A percentile compares a stretch with the other conserved stretches of the same genome.
These are phyloP conservation scores for Strigamia transsilvanica DNA, from an alignment of 2,888 invertebrate species.

Conservation along the genomic window DNA sequence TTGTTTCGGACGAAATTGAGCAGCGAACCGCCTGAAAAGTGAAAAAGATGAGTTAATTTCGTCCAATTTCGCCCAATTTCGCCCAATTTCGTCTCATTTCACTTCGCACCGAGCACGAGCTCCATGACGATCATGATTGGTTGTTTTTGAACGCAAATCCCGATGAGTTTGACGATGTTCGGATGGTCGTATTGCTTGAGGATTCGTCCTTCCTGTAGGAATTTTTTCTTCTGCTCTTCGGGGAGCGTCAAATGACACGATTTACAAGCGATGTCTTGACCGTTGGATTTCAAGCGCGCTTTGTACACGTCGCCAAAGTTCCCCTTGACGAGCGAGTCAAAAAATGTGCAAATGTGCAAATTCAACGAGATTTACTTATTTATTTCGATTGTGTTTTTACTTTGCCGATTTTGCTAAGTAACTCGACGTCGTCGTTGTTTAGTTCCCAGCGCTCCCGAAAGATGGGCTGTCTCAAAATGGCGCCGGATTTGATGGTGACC, in stretches of 20 bases:
- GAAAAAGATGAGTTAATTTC: background rate
- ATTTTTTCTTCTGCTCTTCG: slow-evolving; percentile 91
- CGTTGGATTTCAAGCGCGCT: slow-evolving; percentile 79
- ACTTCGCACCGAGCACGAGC: slow-evolving; percentile 79
- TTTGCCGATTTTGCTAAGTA: slow-evolving; percentile 91
- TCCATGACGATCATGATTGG: slow-evolving; percentile 99
- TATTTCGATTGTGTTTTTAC: too few relatives aligned
- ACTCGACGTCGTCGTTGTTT: slow-evolving; percentile 91
- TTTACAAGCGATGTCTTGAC: slow-evolving; percentile 92
- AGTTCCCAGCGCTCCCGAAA: slow-evolving; percentile 93
- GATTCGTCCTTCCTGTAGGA: slow-evolving; percentile 93
- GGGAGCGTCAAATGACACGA: slow-evolving; percentile 93
- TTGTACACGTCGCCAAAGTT: slow-evolving; percentile 98
- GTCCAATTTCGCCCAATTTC: background rate
- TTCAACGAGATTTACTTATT: background rate
- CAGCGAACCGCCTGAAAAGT: slow-evolving; percentile 80
- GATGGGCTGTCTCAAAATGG: slow-evolving; percentile 84
- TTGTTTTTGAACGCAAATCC: slow-evolving; percentile 96
- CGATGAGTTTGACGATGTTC: slow-evolving; percentile 94
- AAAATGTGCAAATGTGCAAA: background rate
- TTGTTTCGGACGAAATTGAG: slow-evolving; percentile 86
- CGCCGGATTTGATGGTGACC: slow-evolving; percentile 91
- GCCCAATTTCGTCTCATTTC: background rate
- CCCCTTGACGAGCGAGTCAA: slow-evolving; percentile 71
- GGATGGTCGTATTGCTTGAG: slow-evolving; percentile 96